phyloP scores from a whole-genome alignment of 2,888 invertebrate species.

The Teleogryllus oceanicus region DNA sequence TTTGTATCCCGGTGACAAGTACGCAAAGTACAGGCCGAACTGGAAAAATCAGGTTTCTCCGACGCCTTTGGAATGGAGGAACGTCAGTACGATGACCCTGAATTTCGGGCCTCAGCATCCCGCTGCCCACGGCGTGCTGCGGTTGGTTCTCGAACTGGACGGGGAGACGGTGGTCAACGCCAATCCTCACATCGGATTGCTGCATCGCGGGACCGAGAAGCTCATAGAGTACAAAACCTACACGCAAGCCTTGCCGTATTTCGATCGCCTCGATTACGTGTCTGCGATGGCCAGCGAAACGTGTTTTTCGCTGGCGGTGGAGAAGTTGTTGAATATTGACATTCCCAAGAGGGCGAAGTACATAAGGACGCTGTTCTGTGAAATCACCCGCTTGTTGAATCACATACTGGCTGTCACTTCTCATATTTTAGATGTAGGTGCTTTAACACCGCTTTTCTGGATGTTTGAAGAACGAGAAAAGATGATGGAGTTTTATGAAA shows the following conservation, averaged over 20 bases:
- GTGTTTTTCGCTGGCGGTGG: slow-evolving; percentile 72
- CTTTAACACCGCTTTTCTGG: slow-evolving; percentile 98
- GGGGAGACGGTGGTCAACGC: slow-evolving; percentile 57
- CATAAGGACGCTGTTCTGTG: slow-evolving; percentile 73
- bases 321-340: slow-evolving; percentile 75
- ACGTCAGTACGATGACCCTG: slow-evolving; percentile 44
- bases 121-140: slow-evolving; percentile 86
- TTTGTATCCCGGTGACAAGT: slow-evolving; percentile 55
- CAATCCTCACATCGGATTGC: slow-evolving; percentile 77
- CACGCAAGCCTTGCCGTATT: slow-evolving; percentile 76
- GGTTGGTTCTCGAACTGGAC: slow-evolving; percentile 78
- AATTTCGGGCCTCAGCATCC: slow-evolving; percentile 92
- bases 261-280: slow-evolving; percentile 85
- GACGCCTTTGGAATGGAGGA: slow-evolving; percentile 32
- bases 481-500: slow-evolving; percentile 98
- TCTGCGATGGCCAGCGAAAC: slow-evolving; percentile 82
- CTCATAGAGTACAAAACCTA: slow-evolving; percentile 87
- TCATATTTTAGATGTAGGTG: slow-evolving; percentile 95
- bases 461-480: slow-evolving; percentile 97
- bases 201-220: slow-evolving; percentile 87
- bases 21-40: slow-evolving; percentile 43
- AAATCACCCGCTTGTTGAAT: slow-evolving; percentile 92
- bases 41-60: slow-evolving; percentile 29
- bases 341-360: slow-evolving; percentile 74
- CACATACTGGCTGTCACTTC: slow-evolving; percentile 97